These are phyloP conservation scores for Staurois parvus DNA, from an alignment of 2,797 vertebrate genomes.

Conservation along the genomic window DNA sequence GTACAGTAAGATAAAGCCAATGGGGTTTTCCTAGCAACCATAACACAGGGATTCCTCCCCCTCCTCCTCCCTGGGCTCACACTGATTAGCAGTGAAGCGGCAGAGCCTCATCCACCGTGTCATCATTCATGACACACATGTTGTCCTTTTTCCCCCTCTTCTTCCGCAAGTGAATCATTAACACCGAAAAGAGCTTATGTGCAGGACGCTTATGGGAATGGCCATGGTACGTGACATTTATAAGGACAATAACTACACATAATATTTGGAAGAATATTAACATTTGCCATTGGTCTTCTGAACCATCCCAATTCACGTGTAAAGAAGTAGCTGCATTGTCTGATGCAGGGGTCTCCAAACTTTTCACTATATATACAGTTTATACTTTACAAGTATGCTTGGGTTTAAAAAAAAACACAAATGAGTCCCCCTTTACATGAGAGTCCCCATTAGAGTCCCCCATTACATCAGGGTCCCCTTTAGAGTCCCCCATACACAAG, in stretches of 20 bases:
- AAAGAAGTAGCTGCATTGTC: too few relatives aligned
- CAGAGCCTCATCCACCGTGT: constrained; percentile 41
- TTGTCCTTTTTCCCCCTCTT: constrained; percentile 16
- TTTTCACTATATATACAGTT: too few relatives aligned
- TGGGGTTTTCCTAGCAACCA: constrained; percentile 55
- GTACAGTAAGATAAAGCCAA: constrained; percentile 21
- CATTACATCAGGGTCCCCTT: too few relatives aligned
- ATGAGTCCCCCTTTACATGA: too few relatives aligned
- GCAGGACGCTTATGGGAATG: not conserved
- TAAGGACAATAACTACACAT: not conserved
- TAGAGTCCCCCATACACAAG: too few relatives aligned
- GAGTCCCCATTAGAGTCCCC: too few relatives aligned
- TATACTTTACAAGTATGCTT: too few relatives aligned
- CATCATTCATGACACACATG: constrained; percentile 39
- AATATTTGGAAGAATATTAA: not conserved
- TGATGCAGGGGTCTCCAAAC: too few relatives aligned
- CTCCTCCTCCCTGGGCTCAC: constrained; percentile 28
- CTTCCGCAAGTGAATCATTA: constrained; percentile 22
- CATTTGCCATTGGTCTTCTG: not conserved
- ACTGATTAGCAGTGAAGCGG: constrained; percentile 40
- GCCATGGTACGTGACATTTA: constrained; percentile 9
- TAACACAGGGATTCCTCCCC: constrained; percentile 53
- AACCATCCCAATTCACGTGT: not conserved
- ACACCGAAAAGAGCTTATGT: constrained; percentile 1
- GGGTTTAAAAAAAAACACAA: too few relatives aligned